Base-by-base conservation (phyloP, 1,140 invertebrate genomes). In the Drosophila seguyi region DNA sequence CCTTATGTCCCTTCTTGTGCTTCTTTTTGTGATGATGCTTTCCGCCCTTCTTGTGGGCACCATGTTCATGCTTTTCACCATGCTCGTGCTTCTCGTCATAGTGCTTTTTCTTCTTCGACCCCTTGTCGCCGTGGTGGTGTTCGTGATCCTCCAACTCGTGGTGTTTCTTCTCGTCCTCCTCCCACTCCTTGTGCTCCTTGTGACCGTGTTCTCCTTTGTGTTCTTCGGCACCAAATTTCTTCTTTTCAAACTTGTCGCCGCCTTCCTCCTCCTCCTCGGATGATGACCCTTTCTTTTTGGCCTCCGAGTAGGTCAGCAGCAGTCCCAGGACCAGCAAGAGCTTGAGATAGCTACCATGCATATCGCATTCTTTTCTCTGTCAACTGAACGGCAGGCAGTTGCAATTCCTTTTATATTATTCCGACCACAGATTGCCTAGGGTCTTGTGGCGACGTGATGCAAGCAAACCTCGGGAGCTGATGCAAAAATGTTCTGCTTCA, bases 21-120 rank as follows among this genome's bases (percentile, higher is more conserved):
- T 95, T 94, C 75, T 95, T 95, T 81, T 95, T 95, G 75, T 95
- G 94, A 22, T 95, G 95, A 81, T 95, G 95, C 73, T 96, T 95
- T 18, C 94, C 95, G 5, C 94, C 95, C 84, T 96, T 95, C 79
- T 95, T 95, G 34, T 93, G 94, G 50, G 95, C 94, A 4, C 94
- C 94, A 13, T 92, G 90, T 56, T 95, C 95, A 66, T 95, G 93
- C 63, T 95, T 95, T 29, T 94, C 93, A 0, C 95, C 94, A 74
- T 95, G 93, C 71, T 95, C 94, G 1, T 94, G 93, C 6, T 93
- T 93, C 63, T 95, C 94, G 31, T 95, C 94, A 44, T 94, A 95
- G 48, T 95, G 94, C 1, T 94, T 93, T 65, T 96, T 95, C 77
- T 96, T 94, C 67, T 95, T 93, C 13, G 94, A 94, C 5, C 94